Evolutionary conservation across 2,888 invertebrate genomes (phyloP).

Genomic region (Acronicta leporina): DNA sequence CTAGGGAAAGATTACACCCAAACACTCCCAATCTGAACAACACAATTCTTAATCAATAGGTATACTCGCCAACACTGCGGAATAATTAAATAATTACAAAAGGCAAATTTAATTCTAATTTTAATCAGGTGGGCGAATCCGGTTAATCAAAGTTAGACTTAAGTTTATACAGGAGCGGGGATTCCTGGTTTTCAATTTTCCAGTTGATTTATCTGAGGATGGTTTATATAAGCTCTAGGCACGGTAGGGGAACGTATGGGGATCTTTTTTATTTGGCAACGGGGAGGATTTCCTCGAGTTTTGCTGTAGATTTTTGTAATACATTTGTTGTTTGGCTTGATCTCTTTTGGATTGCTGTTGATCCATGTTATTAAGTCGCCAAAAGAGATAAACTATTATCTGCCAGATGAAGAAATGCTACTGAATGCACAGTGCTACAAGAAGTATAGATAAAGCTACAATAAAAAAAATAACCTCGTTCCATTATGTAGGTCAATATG

Average conservation of each 20-base stretch:
- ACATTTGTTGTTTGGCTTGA: not conserved
- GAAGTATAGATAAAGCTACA: no score
- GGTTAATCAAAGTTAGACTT: conserved; percentile 77
- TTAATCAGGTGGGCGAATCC: conserved; percentile 70
- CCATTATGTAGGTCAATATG: no score
- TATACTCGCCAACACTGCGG: conserved; percentile 3
- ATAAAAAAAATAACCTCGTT: no score
- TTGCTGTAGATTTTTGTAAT: not conserved
- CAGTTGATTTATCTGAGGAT: conserved; percentile 80
- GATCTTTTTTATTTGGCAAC: conserved; percentile 43
- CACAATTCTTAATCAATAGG: not conserved
- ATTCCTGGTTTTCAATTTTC: conserved; percentile 80
- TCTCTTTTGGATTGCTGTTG: not conserved
- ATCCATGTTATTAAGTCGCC: no score
- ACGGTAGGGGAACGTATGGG: conserved; percentile 47
- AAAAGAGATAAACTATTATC: no score
- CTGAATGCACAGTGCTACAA: no score
- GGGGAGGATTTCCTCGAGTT: conserved; percentile 5
- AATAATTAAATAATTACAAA: conserved; percentile 20
- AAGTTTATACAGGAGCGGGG: conserved; percentile 54
- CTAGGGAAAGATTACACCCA: no score
- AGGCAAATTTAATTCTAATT: conserved; percentile 52
- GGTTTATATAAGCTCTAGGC: conserved; percentile 70
- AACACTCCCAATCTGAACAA: not conserved
- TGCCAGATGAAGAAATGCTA: no score